Evolutionary conservation across 2,888 invertebrate genomes (phyloP).

Genomic region (Eumacrocentrus americanus): DNA sequence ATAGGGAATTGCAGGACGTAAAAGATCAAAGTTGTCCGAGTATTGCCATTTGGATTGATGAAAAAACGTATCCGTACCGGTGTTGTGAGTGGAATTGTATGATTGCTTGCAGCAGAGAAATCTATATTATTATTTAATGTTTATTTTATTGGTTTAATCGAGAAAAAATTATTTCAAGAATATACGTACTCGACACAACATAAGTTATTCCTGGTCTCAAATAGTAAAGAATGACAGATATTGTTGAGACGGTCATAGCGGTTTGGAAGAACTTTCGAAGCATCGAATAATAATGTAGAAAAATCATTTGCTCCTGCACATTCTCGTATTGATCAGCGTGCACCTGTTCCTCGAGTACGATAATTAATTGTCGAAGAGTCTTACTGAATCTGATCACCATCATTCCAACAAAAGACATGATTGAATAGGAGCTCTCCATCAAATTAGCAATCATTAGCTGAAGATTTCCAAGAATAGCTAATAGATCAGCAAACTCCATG

Average conservation of each 20-base stretch:
- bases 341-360: conserved; percentile 23
- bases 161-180: no score
- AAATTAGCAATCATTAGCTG: conserved; percentile 37
- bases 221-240: conserved; percentile 27
- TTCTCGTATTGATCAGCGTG: conserved; percentile 24
- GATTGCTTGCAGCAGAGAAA: not conserved
- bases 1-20: conserved; percentile 36
- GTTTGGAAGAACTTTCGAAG: conserved; percentile 28
- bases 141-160: conserved; percentile 4
- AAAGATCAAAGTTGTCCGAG: conserved; percentile 21
- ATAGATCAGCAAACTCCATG: conserved; percentile 33
- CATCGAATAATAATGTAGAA: conserved; percentile 29
- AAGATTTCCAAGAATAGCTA: conserved; percentile 33
- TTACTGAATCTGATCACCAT: conserved; percentile 33
- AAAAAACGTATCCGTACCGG: conserved; percentile 27
- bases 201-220: conserved; percentile 29
- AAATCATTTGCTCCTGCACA: conserved; percentile 32
- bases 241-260: conserved; percentile 18
- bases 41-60: conserved; percentile 23
- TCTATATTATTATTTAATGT: conserved; percentile 1
- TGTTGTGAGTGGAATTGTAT: conserved; percentile 16
- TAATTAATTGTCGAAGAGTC: conserved; percentile 25
- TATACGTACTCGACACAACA: conserved; percentile 15
- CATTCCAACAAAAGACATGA: conserved; percentile 29
- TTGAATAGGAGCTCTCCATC: conserved; percentile 31